phyloP scores from a whole-genome alignment of 1,140 invertebrate species.

The Galleria mellonella region DNA sequence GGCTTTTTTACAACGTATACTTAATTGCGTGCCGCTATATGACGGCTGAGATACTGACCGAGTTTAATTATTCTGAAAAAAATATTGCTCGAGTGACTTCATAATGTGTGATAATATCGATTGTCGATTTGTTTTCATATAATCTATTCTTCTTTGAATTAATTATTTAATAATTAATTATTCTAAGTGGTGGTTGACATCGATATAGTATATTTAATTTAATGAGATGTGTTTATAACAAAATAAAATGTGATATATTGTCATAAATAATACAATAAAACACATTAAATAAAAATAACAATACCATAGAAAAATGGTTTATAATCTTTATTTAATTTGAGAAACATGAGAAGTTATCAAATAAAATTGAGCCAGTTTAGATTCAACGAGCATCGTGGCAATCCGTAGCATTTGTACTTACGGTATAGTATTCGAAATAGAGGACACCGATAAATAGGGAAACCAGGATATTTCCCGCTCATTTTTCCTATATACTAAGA shows the following conservation, averaged over 20 bases:
- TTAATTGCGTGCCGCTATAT: constrained; percentile 14
- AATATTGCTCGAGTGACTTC: background rate
- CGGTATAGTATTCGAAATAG: constrained; percentile 20
- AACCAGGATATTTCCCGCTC: constrained; percentile 21
- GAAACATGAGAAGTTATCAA: too few species aligned
- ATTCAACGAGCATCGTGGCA: background rate
- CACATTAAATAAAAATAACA: too few species aligned
- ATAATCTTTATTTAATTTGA: too few species aligned
- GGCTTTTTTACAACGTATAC: constrained; percentile 9
- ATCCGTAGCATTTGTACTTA: background rate
- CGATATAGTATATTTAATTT: too few species aligned
- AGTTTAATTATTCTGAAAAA: constrained; percentile 6
- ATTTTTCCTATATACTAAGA: background rate
- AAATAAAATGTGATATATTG: too few species aligned
- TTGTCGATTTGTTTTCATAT: too few species aligned
- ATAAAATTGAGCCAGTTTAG: background rate
- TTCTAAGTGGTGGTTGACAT: too few species aligned
- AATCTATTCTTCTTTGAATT: too few species aligned
- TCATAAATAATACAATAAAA: too few species aligned
- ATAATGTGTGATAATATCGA: background rate
- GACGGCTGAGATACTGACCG: constrained; percentile 14
- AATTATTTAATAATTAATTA: too few species aligned
- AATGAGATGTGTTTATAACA: too few species aligned
- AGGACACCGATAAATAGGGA: constrained; percentile 21
- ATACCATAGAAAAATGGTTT: too few species aligned